phyloP scores from a whole-genome alignment of 1,140 invertebrate genomes.

The Drosophila equinoxialis region DNA sequence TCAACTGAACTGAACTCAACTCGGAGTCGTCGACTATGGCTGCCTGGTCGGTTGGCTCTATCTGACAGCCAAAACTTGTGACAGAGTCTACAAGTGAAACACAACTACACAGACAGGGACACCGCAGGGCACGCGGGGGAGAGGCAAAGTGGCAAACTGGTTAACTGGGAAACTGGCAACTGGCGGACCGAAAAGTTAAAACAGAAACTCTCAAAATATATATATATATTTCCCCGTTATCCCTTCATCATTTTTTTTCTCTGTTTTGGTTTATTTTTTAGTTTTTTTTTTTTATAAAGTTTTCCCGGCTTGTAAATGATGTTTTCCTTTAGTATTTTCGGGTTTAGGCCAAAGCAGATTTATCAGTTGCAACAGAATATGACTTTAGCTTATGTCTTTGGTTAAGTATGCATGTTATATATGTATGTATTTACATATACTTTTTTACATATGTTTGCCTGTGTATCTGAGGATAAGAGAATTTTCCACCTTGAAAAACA shows the following conservation, averaged over 20 bases:
- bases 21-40: neutral
- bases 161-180: constrained; percentile 8
- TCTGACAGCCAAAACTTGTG: constrained; percentile 13
- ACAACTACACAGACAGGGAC: constrained; percentile 1
- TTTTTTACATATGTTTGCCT: no score
- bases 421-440: neutral
- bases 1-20: neutral
- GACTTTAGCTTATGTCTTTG: constrained; percentile 11
- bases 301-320: constrained; percentile 37
- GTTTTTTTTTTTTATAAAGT: constrained; percentile 18
- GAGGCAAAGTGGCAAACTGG: neutral
- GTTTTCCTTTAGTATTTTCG: constrained; percentile 28
- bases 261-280: neutral
- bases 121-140: neutral
- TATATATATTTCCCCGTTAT: constrained; percentile 3
- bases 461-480: neutral
- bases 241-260: neutral
- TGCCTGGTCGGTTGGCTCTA: neutral
- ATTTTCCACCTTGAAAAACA: no score
- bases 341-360: constrained; percentile 19
- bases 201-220: neutral
- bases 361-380: constrained; percentile 32
- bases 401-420: neutral
- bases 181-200: constrained; percentile 6
- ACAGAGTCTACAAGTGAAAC: constrained; percentile 11